Conservation (phyloP, 2,113 vertebrate genomes). For the Lamprologus ornatipinnis region DNA sequence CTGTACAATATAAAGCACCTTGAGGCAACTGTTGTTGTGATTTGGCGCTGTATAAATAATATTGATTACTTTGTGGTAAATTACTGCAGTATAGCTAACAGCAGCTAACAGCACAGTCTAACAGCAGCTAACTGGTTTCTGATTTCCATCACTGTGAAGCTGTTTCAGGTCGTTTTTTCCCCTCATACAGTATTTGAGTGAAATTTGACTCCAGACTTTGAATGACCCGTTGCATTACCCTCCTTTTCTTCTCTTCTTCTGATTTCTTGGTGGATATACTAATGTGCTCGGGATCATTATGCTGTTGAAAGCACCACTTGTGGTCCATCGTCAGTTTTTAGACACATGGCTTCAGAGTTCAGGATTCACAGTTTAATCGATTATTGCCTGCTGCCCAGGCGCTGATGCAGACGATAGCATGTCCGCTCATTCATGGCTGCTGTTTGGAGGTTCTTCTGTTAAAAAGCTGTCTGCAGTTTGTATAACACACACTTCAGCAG, state of each 20-base stretch:
- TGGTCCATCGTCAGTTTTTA: not conserved
- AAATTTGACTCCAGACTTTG: not conserved
- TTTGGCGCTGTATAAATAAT: fast-evolving
- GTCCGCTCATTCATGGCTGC: not conserved
- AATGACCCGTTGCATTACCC: not conserved
- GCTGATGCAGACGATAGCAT: not conserved
- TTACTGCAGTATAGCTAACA: not conserved
- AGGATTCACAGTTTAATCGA: not conserved
- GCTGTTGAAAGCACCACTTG: not conserved
- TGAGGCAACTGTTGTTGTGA: fast-evolving
- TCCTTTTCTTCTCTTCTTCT: not conserved
- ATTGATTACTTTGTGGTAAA: not conserved
- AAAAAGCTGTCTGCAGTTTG: too few relatives aligned
- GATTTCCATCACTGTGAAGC: fast-evolving
- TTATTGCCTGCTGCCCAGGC: not conserved
- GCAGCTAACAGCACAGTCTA: not conserved
- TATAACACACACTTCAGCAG: not conserved
- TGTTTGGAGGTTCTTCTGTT: not conserved
- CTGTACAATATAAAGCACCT: not conserved
- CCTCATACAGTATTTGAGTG: not conserved
- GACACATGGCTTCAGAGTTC: not conserved
- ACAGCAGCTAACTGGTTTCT: not conserved
- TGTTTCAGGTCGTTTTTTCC: fast-evolving
- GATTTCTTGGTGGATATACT: not conserved
- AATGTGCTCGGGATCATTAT: not conserved